phyloP scores from a whole-genome alignment of 2,113 vertebrate genomes.

The Cochlearius cochlearius region DNA sequence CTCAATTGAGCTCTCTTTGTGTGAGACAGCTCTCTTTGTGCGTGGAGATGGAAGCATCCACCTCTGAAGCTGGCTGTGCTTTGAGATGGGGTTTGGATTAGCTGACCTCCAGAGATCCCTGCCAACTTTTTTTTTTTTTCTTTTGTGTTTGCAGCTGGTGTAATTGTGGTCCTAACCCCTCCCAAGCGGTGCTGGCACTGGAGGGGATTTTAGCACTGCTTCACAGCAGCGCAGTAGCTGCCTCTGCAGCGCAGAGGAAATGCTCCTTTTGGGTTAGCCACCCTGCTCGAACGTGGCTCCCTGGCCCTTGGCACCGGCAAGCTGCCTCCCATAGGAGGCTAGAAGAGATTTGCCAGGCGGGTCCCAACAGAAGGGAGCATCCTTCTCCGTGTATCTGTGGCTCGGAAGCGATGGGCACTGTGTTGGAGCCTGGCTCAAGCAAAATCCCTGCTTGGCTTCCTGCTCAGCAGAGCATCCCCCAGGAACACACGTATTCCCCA shows the following conservation, averaged over 20 bases:
- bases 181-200: background rate
- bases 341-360: background rate
- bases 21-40: background rate
- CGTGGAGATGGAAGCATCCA: conserved; percentile 31
- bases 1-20: conserved; percentile 28
- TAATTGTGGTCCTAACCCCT: conserved; percentile 55
- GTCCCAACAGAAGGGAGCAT: background rate
- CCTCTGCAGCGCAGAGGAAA: background rate
- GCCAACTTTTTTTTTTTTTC: background rate
- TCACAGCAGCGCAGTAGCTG: conserved; percentile 11
- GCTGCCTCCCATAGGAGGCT: background rate
- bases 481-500: background rate
- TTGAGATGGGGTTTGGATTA: conserved; percentile 50
- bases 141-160: conserved; percentile 49
- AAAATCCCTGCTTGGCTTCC: background rate
- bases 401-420: accelerated
- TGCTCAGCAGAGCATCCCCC: background rate
- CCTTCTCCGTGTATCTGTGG: background rate
- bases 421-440: background rate
- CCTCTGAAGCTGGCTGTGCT: conserved; percentile 55
- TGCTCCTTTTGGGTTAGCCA: background rate
- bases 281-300: accelerated
- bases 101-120: conserved; percentile 47
- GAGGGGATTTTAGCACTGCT: conserved; percentile 4
- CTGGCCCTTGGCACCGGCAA: background rate